A percentile compares a stretch with the other conserved stretches of the same genome.
These are phyloP conservation scores for Prunella himalayana DNA, from an alignment of 2,113 vertebrate species.

Conservation along the genomic window DNA sequence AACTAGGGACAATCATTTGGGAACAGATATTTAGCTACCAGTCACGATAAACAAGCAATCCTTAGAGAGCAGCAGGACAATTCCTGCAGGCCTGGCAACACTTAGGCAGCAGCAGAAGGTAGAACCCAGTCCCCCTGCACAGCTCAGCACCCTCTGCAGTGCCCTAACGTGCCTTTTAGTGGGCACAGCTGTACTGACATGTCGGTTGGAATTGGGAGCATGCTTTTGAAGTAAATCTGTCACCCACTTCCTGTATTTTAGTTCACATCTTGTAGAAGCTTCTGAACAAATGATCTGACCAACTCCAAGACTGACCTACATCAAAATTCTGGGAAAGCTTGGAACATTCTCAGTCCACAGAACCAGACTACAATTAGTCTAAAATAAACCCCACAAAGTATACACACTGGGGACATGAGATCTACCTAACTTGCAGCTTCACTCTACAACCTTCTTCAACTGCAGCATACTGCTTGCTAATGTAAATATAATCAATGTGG, in stretches of 20 bases:
- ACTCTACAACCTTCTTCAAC: neutral
- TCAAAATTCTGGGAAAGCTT: neutral
- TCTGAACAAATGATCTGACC: neutral
- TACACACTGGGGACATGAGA: fast-evolving
- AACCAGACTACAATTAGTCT: neutral
- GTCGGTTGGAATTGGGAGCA: fast-evolving
- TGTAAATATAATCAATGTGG: neutral
- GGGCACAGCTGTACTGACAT: neutral
- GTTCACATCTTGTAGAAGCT: neutral
- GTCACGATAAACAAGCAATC: neutral
- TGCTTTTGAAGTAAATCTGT: neutral
- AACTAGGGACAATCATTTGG: neutral
- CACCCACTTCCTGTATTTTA: neutral
- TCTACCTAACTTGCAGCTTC: neutral
- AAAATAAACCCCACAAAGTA: neutral
- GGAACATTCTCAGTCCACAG: neutral
- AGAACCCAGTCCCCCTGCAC: fast-evolving
- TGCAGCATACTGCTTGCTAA: neutral
- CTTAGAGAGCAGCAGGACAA: neutral
- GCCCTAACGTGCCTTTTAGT: neutral
- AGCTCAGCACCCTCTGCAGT: neutral
- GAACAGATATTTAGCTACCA: neutral
- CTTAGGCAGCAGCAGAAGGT: neutral
- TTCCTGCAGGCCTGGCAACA: neutral
- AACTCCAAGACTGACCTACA: neutral